A percentile compares a stretch with the other conserved stretches of the same genome.
These are phyloP conservation scores for Sarcophaga peregrina DNA, from an alignment of 1,140 invertebrate species.

Conservation along the genomic window DNA sequence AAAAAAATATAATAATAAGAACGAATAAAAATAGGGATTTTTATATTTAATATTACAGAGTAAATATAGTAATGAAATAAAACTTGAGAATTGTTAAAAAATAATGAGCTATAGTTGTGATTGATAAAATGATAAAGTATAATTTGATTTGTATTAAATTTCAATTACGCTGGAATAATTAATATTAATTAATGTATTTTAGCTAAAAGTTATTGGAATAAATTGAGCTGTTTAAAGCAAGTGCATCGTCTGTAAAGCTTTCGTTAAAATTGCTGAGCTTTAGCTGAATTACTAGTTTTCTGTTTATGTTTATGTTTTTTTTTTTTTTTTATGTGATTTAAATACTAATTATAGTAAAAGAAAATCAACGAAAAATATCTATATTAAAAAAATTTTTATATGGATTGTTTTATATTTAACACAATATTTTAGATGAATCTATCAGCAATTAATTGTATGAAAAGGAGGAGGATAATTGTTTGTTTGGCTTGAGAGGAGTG, in stretches of 20 bases:
- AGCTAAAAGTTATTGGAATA: background rate
- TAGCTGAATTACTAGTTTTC: background rate
- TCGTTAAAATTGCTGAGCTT: background rate
- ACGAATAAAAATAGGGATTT: background rate
- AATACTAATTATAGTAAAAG: background rate
- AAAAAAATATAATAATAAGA: background rate
- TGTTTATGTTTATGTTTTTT: background rate
- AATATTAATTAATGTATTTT: background rate
- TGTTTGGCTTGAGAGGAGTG: background rate
- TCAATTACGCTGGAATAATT: background rate
- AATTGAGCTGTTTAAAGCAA: conserved; percentile 1
- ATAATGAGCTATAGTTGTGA: background rate
- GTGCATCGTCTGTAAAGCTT: conserved; percentile 17
- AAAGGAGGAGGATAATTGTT: no score
- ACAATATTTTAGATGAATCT: no score
- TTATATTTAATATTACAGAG: background rate
- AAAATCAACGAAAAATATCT: background rate
- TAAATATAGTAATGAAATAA: background rate
- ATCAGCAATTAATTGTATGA: no score
- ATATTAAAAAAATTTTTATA: background rate
- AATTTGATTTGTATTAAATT: background rate
- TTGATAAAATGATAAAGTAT: background rate
- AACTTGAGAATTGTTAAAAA: background rate
- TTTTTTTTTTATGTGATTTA: background rate
- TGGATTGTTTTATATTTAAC: background rate